These are phyloP conservation scores for Glyphotaelius pellucidus DNA, from an alignment of 2,888 invertebrate species.

Conservation along the genomic window DNA sequence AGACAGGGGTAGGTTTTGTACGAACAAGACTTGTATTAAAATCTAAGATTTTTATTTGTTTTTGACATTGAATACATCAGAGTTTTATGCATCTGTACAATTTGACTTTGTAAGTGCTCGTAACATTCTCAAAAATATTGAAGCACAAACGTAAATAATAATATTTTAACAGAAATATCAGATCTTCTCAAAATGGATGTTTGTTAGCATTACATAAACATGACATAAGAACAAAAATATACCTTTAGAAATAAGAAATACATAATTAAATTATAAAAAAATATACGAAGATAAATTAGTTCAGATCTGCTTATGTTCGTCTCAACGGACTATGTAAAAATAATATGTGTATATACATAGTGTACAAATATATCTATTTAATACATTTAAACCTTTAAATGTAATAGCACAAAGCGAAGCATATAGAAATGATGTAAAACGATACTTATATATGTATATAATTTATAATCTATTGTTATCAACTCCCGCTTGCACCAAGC, in stretches of 20 bases:
- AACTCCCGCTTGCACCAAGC: not conserved
- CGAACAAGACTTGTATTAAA: conserved; percentile 32
- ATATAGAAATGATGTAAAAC: conserved; percentile 42
- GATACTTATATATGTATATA: conserved; percentile 19
- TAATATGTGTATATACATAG: conserved; percentile 64
- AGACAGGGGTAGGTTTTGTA: conserved; percentile 34
- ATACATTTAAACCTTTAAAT: conserved; percentile 49
- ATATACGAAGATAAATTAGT: conserved; percentile 58
- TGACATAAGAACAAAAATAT: conserved; percentile 61
- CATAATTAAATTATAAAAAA: conserved; percentile 56
- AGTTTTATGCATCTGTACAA: conserved; percentile 41
- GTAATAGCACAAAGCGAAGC: conserved; percentile 53
- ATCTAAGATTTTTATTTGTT: conserved; percentile 47
- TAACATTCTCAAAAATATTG: conserved; percentile 43
- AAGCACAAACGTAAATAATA: conserved; percentile 33
- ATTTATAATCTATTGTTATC: conserved; percentile 24
- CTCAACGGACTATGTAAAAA: conserved; percentile 59
- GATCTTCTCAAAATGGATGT: conserved; percentile 52
- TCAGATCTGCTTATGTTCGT: conserved; percentile 61
- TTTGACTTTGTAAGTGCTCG: conserved; percentile 43
- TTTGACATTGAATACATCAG: conserved; percentile 50
- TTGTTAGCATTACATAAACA: conserved; percentile 61
- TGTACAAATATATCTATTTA: conserved; percentile 62
- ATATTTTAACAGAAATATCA: conserved; percentile 13
- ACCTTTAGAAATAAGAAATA: conserved; percentile 57